Evolutionary conservation across 2,797 vertebrate genomes (phyloP).

Genomic region (Gephyroberyx darwinii): DNA sequence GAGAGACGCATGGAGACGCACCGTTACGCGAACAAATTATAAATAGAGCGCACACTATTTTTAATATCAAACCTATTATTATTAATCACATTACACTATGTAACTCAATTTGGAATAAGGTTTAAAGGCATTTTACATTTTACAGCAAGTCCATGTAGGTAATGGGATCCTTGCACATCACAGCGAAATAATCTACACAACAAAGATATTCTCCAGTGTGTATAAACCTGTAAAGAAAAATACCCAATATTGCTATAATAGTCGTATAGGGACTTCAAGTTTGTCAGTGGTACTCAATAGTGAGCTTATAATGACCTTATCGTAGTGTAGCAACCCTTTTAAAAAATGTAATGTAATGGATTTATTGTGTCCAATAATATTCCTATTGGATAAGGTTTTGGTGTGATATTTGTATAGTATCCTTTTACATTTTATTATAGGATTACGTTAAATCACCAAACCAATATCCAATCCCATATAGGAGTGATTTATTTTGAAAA

Average conservation of each 20-base stretch:
- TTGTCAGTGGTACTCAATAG: background rate
- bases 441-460: constrained; percentile 45
- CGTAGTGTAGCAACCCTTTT: too few relatives aligned
- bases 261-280: background rate
- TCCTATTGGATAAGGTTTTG: too few relatives aligned
- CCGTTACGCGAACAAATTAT: constrained; percentile 61
- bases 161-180: background rate
- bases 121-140: background rate
- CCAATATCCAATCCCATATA: constrained; percentile 16
- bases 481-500: too few relatives aligned
- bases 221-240: too few relatives aligned
- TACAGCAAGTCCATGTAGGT: background rate
- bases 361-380: too few relatives aligned
- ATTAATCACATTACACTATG: background rate
- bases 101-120: background rate
- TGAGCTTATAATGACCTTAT: background rate
- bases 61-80: background rate
- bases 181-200: background rate
- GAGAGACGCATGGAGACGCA: constrained; percentile 55
- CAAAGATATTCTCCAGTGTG: background rate
- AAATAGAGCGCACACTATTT: constrained; percentile 48
- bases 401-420: too few relatives aligned
- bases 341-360: too few relatives aligned
- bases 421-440: constrained; percentile 1
- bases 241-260: too few relatives aligned